Evolutionary conservation across 1,140 invertebrate genomes (phyloP).

Genomic region (Babylonia areolata): DNA sequence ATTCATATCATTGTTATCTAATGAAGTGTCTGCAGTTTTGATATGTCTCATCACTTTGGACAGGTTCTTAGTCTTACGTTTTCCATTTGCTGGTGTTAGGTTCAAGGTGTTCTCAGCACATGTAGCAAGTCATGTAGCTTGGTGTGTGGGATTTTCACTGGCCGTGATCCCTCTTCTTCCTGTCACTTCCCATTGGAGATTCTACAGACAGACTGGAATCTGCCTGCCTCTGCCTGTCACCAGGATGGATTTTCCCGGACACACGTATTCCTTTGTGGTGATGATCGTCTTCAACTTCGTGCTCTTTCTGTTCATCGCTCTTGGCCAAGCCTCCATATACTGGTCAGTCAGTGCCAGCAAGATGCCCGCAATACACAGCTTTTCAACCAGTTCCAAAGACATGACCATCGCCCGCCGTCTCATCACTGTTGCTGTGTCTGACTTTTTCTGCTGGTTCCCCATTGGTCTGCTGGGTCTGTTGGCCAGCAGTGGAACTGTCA

Average conservation of each 20-base stretch:
- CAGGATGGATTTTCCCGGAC: not conserved
- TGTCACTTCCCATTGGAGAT: not conserved
- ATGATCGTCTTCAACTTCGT: not conserved
- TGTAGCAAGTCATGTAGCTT: constrained; percentile 16
- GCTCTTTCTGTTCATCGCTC: not conserved
- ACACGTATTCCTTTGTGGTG: constrained; percentile 2
- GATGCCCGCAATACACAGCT: not conserved
- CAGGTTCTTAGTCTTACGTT: constrained; percentile 21
- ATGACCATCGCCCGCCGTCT: not conserved
- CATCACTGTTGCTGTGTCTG: not conserved
- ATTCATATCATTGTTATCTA: constrained; percentile 38
- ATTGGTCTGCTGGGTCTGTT: not conserved
- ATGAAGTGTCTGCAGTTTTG: constrained; percentile 37
- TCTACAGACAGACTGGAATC: not conserved
- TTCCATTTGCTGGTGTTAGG: not conserved
- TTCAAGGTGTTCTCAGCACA: constrained; percentile 1
- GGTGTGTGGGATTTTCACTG: constrained; percentile 19
- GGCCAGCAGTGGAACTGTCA: not conserved
- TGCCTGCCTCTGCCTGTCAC: not conserved
- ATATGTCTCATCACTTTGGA: constrained; percentile 57
- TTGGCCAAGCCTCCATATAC: not conserved
- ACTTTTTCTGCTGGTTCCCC: not conserved
- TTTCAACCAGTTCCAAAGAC: not conserved
- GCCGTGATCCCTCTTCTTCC: not conserved
- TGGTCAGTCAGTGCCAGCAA: not conserved